These are phyloP conservation scores for Epinephelus lanceolatus DNA, from an alignment of 2,113 vertebrate genomes.

Conservation along the genomic window DNA sequence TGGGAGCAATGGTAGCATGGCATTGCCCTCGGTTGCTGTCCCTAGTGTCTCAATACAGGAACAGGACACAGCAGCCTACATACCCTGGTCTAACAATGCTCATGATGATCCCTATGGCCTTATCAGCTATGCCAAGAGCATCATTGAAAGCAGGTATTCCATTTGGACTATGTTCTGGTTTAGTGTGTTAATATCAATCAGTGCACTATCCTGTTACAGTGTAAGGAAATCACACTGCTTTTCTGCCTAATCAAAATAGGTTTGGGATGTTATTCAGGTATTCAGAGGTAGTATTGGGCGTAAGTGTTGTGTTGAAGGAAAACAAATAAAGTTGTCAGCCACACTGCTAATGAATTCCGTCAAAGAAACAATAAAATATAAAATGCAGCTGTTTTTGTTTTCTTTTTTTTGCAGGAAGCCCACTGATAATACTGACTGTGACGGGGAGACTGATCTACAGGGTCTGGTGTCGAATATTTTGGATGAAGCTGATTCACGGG, in stretches of 20 bases:
- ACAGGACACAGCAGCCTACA: slow-evolving; percentile 38
- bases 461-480: slow-evolving; percentile 94
- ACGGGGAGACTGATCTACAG: slow-evolving; percentile 92
- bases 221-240: not conserved
- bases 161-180: not conserved
- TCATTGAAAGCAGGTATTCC: slow-evolving; percentile 72
- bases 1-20: slow-evolving; percentile 36
- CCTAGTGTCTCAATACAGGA: slow-evolving; percentile 56
- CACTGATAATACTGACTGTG: slow-evolving; percentile 86
- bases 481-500: slow-evolving; percentile 89
- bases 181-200: slow-evolving; percentile 2
- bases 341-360: not conserved
- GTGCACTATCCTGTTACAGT: not conserved
- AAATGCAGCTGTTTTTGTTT: not conserved
- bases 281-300: not conserved
- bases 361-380: not conserved
- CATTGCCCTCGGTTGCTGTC: slow-evolving; percentile 37
- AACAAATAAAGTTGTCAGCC: not conserved
- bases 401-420: slow-evolving; percentile 81
- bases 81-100: slow-evolving; percentile 70
- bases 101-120: slow-evolving; percentile 71
- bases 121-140: slow-evolving; percentile 55
- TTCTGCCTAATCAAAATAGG: not conserved
- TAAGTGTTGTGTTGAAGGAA: not conserved
- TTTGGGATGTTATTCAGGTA: not conserved